Conservation (phyloP, 2,888 invertebrate genomes). For the Phymatocera aterrima region DNA sequence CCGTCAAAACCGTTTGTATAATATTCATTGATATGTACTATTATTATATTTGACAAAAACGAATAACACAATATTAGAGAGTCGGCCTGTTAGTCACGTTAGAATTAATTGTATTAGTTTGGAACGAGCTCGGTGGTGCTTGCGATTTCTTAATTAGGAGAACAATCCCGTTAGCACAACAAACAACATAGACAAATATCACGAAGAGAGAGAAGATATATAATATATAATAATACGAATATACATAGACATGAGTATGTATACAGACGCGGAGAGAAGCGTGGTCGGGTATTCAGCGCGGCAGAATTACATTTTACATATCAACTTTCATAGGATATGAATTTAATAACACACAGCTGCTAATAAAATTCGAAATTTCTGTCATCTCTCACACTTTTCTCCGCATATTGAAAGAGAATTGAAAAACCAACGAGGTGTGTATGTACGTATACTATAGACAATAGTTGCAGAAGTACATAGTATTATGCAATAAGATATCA, state of each 20-base stretch:
- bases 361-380: background rate
- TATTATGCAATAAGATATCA: background rate
- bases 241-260: background rate
- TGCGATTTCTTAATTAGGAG: conserved; percentile 7
- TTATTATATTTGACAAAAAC: background rate
- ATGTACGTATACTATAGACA: background rate
- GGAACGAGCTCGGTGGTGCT: background rate
- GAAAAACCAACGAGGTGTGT: background rate
- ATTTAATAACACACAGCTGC: no score
- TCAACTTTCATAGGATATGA: no score
- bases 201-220: background rate
- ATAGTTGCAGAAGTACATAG: background rate
- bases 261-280: background rate
- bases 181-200: background rate
- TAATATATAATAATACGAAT: background rate
- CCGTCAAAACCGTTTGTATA: no score
- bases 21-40: background rate
- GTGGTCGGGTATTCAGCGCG: no score
- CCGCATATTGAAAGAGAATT: background rate
- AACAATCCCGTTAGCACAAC: conserved; percentile 1
- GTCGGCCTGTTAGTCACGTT: background rate
- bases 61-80: background rate
- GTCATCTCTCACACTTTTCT: background rate
- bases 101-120: conserved; percentile 7
- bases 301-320: no score